A percentile compares a stretch with the other conserved stretches of the same genome.
phyloP scores from a whole-genome alignment of 2,113 vertebrate genomes.

The Lagenorhynchus albirostris region DNA sequence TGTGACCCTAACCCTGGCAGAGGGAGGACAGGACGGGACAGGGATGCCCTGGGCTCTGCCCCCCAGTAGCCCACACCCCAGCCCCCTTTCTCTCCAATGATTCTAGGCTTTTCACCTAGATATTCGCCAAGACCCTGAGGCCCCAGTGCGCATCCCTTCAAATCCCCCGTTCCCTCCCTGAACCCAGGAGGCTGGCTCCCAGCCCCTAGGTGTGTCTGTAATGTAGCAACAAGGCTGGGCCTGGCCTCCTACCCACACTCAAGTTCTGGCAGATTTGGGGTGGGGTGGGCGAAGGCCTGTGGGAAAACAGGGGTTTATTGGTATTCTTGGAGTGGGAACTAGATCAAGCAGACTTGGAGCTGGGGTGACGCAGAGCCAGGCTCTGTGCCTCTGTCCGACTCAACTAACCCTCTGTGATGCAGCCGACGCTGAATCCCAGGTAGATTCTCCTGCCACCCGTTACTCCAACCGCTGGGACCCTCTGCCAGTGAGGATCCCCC shows the following conservation, averaged over 20 bases:
- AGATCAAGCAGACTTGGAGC: not conserved
- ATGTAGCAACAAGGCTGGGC: slow-evolving; percentile 53
- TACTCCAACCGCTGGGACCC: not conserved
- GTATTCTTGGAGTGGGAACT: not conserved
- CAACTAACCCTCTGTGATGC: not conserved
- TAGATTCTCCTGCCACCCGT: not conserved
- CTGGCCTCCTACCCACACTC: slow-evolving; percentile 45
- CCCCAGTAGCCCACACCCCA: too few species aligned
- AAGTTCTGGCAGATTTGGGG: slow-evolving; percentile 59
- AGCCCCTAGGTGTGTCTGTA: not conserved
- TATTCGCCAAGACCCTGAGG: not conserved
- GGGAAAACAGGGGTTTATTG: not conserved
- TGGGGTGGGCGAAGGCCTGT: not conserved
- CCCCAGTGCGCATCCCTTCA: not conserved
- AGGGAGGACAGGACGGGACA: not conserved
- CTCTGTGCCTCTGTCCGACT: not conserved
- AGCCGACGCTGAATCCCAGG: not conserved
- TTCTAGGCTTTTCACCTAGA: not conserved
- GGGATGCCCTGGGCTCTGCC: not conserved
- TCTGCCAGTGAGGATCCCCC: not conserved
- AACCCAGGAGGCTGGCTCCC: not conserved
- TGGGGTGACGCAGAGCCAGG: not conserved
- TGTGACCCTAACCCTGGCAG: not conserved
- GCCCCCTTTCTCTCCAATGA: not conserved
- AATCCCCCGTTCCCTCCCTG: not conserved